Percentiles rank a stretch among this genome's conserved stretches.
phyloP scores from a whole-genome alignment of 1,140 invertebrate species.

The Stegodyphus dumicola region DNA sequence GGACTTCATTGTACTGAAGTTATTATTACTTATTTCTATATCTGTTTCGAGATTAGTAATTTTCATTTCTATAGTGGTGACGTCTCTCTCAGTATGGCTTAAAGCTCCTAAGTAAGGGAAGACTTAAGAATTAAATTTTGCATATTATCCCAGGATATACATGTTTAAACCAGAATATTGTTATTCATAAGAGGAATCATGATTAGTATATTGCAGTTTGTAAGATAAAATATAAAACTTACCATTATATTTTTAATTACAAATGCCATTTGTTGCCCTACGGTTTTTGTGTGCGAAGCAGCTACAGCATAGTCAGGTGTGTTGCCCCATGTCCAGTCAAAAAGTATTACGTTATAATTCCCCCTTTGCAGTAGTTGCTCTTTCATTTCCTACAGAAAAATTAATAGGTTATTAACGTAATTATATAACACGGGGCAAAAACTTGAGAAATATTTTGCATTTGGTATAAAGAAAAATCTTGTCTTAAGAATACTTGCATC shows the following conservation, averaged over 20 bases:
- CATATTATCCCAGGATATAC: too few relatives aligned
- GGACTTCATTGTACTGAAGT: too few relatives aligned
- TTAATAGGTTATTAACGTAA: not conserved
- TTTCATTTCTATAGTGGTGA: too few relatives aligned
- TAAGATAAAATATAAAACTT: not conserved
- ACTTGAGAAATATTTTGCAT: too few relatives aligned
- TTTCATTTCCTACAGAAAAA: not conserved
- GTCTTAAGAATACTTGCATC: too few relatives aligned
- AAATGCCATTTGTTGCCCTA: not conserved
- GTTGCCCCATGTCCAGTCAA: constrained; percentile 11
- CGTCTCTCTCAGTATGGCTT: too few relatives aligned
- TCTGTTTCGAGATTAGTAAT: too few relatives aligned
- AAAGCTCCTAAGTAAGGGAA: too few relatives aligned
- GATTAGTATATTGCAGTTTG: not conserved
- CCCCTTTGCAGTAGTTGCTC: not conserved
- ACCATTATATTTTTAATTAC: constrained; percentile 11
- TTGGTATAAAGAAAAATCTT: too few relatives aligned
- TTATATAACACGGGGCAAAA: too few relatives aligned
- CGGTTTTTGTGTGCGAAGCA: not conserved
- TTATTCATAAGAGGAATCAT: not conserved
- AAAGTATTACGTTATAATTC: not conserved
- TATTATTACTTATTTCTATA: too few relatives aligned
- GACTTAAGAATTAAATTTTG: too few relatives aligned
- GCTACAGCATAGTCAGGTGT: not conserved
- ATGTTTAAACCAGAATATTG: not conserved